Evolutionary conservation across 2,797 vertebrate genomes (phyloP).

Genomic region (Melopsittacus undulatus): DNA sequence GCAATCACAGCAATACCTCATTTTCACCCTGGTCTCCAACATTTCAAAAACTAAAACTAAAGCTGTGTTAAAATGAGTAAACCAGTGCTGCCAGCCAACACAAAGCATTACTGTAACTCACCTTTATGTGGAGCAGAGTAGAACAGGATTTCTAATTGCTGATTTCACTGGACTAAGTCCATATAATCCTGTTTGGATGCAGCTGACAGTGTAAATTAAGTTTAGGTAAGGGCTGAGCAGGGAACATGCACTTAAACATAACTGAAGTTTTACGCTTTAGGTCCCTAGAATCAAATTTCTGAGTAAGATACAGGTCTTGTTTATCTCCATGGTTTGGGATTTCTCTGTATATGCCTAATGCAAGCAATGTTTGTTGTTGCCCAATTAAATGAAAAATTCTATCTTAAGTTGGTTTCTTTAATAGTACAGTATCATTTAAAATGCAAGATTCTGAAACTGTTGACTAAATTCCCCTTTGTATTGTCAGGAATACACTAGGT

Average conservation of each 20-base stretch:
- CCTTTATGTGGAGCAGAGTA: not conserved
- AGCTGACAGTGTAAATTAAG: not conserved
- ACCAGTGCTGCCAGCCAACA: not conserved
- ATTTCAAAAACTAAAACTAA: not conserved
- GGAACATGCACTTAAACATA: not conserved
- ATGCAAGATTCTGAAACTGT: not conserved
- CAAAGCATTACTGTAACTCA: not conserved
- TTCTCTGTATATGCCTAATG: not conserved
- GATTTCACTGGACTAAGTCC: not conserved
- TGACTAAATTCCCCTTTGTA: not conserved
- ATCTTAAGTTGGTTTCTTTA: not conserved
- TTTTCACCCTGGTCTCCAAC: conserved; percentile 16
- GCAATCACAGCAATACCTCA: not conserved
- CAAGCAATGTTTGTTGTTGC: not conserved
- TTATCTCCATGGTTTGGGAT: not conserved
- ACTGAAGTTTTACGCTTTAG: not conserved
- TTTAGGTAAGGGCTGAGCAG: not conserved
- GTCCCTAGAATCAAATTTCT: not conserved
- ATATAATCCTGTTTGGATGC: not conserved
- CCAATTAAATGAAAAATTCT: conserved; percentile 4
- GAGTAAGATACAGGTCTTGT: not conserved
- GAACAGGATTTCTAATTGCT: not conserved
- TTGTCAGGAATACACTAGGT: not conserved
- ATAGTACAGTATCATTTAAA: not conserved
- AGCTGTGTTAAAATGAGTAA: not conserved